Conservation (phyloP, 2,797 vertebrate genomes). For the Propithecus deckenii region DNA sequence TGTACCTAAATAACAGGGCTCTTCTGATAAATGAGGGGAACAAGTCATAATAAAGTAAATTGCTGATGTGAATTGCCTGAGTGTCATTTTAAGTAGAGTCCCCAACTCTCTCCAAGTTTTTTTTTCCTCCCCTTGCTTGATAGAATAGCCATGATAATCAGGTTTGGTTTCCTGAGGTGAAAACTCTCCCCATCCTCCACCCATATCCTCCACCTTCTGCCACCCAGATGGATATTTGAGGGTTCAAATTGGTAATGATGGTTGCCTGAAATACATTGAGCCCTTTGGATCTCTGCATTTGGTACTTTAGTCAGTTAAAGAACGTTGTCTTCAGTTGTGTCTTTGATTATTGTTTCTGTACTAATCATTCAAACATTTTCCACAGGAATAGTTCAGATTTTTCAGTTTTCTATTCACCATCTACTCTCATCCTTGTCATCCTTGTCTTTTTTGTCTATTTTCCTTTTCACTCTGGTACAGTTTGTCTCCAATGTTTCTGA, state of each 20-base stretch:
- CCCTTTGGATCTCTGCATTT: background rate
- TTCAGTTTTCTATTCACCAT: background rate
- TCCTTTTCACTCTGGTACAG: background rate
- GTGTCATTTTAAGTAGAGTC: background rate
- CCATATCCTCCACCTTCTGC: background rate
- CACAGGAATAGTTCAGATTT: background rate
- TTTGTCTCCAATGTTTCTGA: background rate
- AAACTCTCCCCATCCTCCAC: too few relatives aligned
- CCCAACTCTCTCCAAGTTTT: background rate
- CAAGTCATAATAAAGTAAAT: background rate
- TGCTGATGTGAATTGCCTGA: background rate
- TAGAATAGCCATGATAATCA: background rate
- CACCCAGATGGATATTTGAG: background rate
- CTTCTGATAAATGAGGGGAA: background rate
- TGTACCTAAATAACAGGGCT: background rate
- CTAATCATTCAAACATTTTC: background rate
- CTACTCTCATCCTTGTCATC: background rate
- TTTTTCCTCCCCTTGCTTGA: background rate
- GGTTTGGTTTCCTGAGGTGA: background rate
- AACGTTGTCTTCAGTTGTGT: background rate
- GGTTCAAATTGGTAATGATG: background rate
- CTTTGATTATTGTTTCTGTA: background rate
- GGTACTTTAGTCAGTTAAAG: background rate
- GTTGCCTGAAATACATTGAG: background rate
- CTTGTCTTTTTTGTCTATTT: background rate